These are phyloP conservation scores for Hemicrepidius hirtus DNA, from an alignment of 2,888 invertebrate genomes.

Conservation along the genomic window DNA sequence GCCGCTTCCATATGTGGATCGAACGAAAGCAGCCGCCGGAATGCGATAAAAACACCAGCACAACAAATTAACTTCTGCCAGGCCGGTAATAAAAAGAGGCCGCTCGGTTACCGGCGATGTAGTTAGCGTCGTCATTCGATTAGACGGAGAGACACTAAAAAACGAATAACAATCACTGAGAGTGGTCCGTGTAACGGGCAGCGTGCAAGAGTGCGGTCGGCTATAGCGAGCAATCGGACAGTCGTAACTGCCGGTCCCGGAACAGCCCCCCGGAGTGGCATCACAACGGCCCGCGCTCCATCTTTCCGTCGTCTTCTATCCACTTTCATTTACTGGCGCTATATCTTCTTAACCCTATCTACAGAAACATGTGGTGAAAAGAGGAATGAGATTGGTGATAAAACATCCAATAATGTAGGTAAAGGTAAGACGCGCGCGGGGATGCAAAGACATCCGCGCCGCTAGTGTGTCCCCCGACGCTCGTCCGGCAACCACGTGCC, in stretches of 20 bases:
- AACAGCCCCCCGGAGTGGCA: constrained; percentile 77
- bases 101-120: constrained; percentile 59
- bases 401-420: constrained; percentile 64
- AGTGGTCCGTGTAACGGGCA: constrained; percentile 61
- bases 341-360: constrained; percentile 65
- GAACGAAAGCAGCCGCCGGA: constrained; percentile 55
- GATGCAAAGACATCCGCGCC: constrained; percentile 50
- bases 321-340: constrained; percentile 67
- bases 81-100: constrained; percentile 63
- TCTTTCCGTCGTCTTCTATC: constrained; percentile 63
- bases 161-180: constrained; percentile 69
- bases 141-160: constrained; percentile 68
- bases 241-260: constrained; percentile 78
- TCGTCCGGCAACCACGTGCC: constrained; percentile 68
- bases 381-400: constrained; percentile 65
- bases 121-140: constrained; percentile 69
- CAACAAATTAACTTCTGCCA: constrained; percentile 67
- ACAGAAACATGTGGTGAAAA: constrained; percentile 61
- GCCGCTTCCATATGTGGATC: constrained; percentile 61
- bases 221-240: constrained; percentile 75
- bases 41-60: constrained; percentile 67
- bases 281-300: constrained; percentile 61
- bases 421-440: constrained; percentile 59
- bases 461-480: constrained; percentile 65
- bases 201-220: constrained; percentile 59